These are phyloP conservation scores for Lanius collurio DNA, from an alignment of 2,113 vertebrate genomes.

Conservation along the genomic window DNA sequence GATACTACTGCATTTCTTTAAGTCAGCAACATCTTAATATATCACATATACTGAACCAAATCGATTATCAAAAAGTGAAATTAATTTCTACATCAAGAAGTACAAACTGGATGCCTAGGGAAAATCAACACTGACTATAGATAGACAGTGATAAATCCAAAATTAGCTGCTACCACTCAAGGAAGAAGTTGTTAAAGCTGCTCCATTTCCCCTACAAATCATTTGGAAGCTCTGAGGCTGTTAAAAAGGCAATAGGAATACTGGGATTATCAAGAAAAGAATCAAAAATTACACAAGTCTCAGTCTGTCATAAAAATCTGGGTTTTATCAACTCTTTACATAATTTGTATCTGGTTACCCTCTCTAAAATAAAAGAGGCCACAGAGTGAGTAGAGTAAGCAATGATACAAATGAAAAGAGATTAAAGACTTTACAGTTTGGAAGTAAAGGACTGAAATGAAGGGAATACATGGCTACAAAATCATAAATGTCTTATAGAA, in stretches of 20 bases:
- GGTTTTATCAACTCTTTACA: neutral
- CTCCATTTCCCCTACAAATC: neutral
- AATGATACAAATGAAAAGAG: neutral
- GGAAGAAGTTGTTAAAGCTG: neutral
- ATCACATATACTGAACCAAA: neutral
- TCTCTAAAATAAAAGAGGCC: neutral
- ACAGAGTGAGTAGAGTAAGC: neutral
- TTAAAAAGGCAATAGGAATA: neutral
- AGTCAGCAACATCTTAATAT: neutral
- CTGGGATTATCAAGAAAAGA: neutral
- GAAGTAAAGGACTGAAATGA: neutral
- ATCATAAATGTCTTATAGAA: neutral
- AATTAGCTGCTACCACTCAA: neutral
- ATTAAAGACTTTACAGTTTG: neutral
- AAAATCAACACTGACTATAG: neutral
- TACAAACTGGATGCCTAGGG: neutral
- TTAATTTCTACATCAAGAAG: neutral
- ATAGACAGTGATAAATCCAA: neutral
- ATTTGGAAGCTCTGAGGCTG: neutral
- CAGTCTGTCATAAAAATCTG: neutral
- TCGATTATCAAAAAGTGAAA: neutral
- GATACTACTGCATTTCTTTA: neutral
- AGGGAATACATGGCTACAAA: neutral
- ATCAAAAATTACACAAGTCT: neutral
- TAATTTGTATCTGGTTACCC: neutral